Evolutionary conservation across 1,140 invertebrate species (phyloP).

Genomic region (Drusus annulatus): DNA sequence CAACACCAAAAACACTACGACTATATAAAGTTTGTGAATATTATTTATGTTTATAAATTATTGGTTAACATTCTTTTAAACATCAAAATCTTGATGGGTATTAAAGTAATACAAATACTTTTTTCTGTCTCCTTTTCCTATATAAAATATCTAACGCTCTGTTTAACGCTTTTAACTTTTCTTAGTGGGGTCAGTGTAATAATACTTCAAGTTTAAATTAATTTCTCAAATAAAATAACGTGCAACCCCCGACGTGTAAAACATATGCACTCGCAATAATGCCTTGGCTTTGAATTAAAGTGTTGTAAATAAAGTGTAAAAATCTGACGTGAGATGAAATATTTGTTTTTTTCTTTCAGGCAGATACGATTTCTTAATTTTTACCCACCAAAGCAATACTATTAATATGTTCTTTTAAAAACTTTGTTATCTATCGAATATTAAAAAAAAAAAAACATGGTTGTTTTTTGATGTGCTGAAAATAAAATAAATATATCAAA

Average conservation of each 20-base stretch:
- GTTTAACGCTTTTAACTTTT: conserved; percentile 43
- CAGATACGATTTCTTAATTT: conserved; percentile 33
- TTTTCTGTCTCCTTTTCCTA: conserved; percentile 31
- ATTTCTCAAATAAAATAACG: conserved; percentile 12
- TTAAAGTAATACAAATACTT: neutral
- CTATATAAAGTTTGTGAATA: too few relatives aligned
- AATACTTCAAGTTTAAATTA: neutral
- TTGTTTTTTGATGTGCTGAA: too few relatives aligned
- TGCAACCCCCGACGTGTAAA: conserved; percentile 30
- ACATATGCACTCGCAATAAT: conserved; percentile 36
- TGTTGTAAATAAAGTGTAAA: conserved; percentile 35
- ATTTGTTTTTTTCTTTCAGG: conserved; percentile 44
- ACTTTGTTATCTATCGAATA: neutral
- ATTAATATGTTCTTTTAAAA: conserved; percentile 25
- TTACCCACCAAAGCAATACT: conserved; percentile 2
- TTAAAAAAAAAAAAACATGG: conserved; percentile 3
- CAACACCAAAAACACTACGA: too few relatives aligned
- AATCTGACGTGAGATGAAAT: conserved; percentile 35
- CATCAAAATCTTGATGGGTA: too few relatives aligned
- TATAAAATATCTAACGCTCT: conserved; percentile 42
- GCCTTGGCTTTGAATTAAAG: conserved; percentile 43
- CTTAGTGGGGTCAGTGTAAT: too few relatives aligned
- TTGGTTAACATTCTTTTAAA: too few relatives aligned
- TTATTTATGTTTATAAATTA: too few relatives aligned
- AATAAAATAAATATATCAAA: conserved; percentile 11